Evolutionary conservation across 2,797 vertebrate species (phyloP), one percentile per base, ranked within the genome.

Genomic region (Gymnopithys bicolor): DNA sequence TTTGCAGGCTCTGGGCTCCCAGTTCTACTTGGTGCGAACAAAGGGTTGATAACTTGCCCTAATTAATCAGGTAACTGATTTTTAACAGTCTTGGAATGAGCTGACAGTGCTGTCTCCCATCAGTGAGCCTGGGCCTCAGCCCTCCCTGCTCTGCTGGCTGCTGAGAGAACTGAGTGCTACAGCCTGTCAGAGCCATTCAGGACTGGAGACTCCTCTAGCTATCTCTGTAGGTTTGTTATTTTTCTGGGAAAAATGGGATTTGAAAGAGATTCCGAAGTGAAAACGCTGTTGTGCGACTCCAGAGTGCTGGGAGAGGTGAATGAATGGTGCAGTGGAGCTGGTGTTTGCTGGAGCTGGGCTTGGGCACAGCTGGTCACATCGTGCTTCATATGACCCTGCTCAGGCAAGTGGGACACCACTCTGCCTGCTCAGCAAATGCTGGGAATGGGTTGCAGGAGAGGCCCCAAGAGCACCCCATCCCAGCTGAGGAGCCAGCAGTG

Each of bases 11-110:
- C 46, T 43, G 45, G 77, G 46, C n/a, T 85, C 35, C 48, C 2
- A 2, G 8, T 49, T 81, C 84, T 66, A 13, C n/a, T 53, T 0
- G 0, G 5, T 32, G 23, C 8, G 39, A 75, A n/a, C 5, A 5
- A 76, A 81, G 39, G 25, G 52, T 84, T 84, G 62, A 68, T 32
- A 82, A 51, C 22, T 51, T 84, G 80, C n/a, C 69, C 62, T 76
- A 60, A 78, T 83, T 67, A 74, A 84, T 39, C 56, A 25, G 21
- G 18, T 24, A 60, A 67, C 45, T 55, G 37, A 15, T 46, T 66
- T 76, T 60, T 10, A 70, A 43, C 17, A 68, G 33, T 9, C 39
- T 75, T 58, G 3, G 25, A 68, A 55, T 7, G 70, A 91, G 62
- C 75, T 87, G 84, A 11, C 43, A 8, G 28, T 52, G 64, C 41